phyloP scores from a whole-genome alignment of 2,113 vertebrate species.

The Eolophus roseicapilla region DNA sequence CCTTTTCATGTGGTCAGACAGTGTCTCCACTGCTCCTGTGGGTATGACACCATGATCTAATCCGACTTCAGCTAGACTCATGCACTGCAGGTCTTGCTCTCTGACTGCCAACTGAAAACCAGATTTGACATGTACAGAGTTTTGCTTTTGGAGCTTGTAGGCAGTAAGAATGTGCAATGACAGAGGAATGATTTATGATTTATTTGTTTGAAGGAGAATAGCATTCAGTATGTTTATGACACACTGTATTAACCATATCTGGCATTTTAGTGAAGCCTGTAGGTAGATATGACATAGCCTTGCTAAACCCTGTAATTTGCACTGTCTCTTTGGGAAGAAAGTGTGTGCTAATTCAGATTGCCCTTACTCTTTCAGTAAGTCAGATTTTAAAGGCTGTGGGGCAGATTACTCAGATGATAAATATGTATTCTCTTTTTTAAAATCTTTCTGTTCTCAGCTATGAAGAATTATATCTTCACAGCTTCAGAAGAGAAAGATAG shows the following conservation, averaged over 20 bases:
- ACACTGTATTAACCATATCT: slow-evolving; percentile 28
- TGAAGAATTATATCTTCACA: not conserved
- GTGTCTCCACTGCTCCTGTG: not conserved
- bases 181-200: slow-evolving; percentile 43
- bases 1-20: not conserved
- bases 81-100: not conserved
- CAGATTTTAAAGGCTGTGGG: not conserved
- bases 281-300: not conserved
- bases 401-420: not conserved
- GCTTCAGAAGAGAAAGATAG: not conserved
- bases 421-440: not conserved
- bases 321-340: not conserved
- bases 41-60: not conserved
- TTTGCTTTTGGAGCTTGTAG: slow-evolving; percentile 36
- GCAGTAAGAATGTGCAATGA: not conserved
- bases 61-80: not conserved
- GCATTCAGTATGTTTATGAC: slow-evolving; percentile 10
- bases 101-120: not conserved
- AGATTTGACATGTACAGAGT: slow-evolving; percentile 36
- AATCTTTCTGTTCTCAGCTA: not conserved
- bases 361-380: not conserved
- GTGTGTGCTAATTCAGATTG: not conserved
- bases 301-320: slow-evolving; percentile 11
- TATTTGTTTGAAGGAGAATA: slow-evolving; percentile 47
- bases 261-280: slow-evolving; percentile 18